Conservation (phyloP, 2,113 vertebrate genomes). For the Anoplopoma fimbria region DNA sequence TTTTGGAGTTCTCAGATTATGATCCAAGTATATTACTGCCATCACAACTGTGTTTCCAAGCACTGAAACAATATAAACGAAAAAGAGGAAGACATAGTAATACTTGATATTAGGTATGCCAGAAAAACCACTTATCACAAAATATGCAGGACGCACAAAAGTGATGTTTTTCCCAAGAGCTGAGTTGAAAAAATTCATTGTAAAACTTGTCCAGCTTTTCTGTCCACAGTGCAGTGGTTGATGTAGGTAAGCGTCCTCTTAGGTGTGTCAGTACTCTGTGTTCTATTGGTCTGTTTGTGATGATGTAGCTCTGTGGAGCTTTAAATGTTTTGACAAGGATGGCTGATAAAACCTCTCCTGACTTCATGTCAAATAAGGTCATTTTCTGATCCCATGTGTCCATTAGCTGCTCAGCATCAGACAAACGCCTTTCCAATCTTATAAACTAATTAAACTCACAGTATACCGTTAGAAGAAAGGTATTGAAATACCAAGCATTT, state of each 20-base stretch:
- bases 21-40: constrained; percentile 68
- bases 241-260: too few species aligned
- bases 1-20: constrained; percentile 77
- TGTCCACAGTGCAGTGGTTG: too few species aligned
- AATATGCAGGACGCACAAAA: constrained; percentile 71
- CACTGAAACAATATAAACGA: constrained; percentile 71
- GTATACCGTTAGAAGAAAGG: too few species aligned
- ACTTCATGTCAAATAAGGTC: background rate
- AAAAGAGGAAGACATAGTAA: constrained; percentile 75
- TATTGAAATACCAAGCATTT: too few species aligned
- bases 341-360: background rate
- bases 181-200: constrained; percentile 58
- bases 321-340: background rate
- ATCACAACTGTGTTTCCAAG: constrained; percentile 71
- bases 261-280: too few species aligned
- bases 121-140: constrained; percentile 75
- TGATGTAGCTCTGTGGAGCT: background rate
- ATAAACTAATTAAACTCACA: too few species aligned
- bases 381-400: background rate
- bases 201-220: background rate
- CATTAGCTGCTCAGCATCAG: too few species aligned
- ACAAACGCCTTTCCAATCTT: too few species aligned
- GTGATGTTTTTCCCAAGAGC: constrained; percentile 64
- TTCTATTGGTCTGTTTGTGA: background rate
- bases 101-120: constrained; percentile 70